Percentiles rank a stretch among this genome's conserved stretches.
These are phyloP conservation scores for Prionailurus viverrinus DNA, from an alignment of 2,113 vertebrate species.

Conservation along the genomic window DNA sequence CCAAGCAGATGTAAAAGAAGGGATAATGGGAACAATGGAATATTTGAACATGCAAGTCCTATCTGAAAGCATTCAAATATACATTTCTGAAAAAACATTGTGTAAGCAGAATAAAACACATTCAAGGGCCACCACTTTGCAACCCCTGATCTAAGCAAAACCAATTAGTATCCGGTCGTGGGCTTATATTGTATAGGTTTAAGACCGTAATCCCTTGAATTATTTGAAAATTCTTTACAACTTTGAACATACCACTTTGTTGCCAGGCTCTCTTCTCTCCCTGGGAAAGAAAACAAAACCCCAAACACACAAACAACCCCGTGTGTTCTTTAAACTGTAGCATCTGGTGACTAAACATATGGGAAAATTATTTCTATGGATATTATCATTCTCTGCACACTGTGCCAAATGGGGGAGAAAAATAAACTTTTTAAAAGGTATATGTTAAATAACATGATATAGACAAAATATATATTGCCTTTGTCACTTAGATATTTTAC, in stretches of 20 bases:
- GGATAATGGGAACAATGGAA: not conserved
- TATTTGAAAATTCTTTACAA: constrained; percentile 58
- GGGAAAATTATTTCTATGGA: constrained; percentile 50
- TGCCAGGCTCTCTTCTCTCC: not conserved
- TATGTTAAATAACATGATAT: constrained; percentile 63
- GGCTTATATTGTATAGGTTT: constrained; percentile 19
- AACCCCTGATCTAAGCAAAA: not conserved
- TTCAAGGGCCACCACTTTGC: not conserved
- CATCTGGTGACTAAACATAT: constrained; percentile 59
- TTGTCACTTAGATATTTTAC: constrained; percentile 68
- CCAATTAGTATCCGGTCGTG: not conserved
- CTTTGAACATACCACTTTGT: constrained; percentile 9
- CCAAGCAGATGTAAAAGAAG: not conserved
- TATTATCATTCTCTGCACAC: constrained; percentile 61
- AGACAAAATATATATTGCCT: constrained; percentile 66
- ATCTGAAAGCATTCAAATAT: not conserved
- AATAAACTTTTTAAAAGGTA: constrained; percentile 56
- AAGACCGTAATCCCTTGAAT: constrained; percentile 46
- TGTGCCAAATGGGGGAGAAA: not conserved
- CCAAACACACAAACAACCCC: constrained; percentile 15
- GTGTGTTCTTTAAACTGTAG: constrained; percentile 58
- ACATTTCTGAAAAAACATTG: not conserved
- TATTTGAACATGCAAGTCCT: not conserved
- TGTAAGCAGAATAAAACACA: not conserved
- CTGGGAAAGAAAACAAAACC: constrained; percentile 65